These are phyloP conservation scores for Turritopsis dohrnii DNA, from an alignment of 30 jellyfish, hydroid and myxozoan species.

Conservation along the genomic window DNA sequence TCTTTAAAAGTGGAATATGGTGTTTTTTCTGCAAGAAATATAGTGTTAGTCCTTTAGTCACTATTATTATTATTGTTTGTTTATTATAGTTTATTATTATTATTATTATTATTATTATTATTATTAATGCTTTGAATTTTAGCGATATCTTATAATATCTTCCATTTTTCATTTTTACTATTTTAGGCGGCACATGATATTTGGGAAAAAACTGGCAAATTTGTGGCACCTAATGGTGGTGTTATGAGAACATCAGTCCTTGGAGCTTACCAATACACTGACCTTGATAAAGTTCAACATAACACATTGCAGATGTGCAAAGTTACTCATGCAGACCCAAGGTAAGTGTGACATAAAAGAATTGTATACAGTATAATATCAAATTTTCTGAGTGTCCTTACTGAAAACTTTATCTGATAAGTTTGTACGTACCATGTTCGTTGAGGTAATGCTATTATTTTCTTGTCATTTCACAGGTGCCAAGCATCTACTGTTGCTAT, in stretches of 20 bases:
- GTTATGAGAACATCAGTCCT: slow-evolving; percentile 71
- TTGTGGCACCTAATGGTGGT: slow-evolving; percentile 73
- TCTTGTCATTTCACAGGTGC: slow-evolving; percentile 32
- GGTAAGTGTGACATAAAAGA: slow-evolving; percentile 27
- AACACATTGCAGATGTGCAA: slow-evolving; percentile 46
- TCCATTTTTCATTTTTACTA: too few relatives aligned
- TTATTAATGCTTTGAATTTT: too few relatives aligned
- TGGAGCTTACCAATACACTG: slow-evolving; percentile 35
- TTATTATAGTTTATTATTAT: too few relatives aligned
- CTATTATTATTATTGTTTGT: neutral
- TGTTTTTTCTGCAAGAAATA: neutral
- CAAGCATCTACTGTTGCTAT: slow-evolving; percentile 74
- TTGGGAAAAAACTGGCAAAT: slow-evolving; percentile 50
- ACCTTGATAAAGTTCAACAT: slow-evolving; percentile 41
- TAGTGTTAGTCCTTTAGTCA: neutral
- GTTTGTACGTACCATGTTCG: neutral
- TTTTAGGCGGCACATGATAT: slow-evolving; percentile 46
- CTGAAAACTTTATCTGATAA: neutral
- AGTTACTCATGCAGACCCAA: slow-evolving; percentile 71
- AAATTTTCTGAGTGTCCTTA: neutral
- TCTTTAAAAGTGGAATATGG: too few relatives aligned
- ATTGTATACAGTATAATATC: neutral
- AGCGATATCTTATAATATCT: too few relatives aligned
- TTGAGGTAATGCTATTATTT: too few relatives aligned
- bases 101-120: too few relatives aligned